Conservation (phyloP, 1,140 invertebrate species). For the Drosophila bipectinata region DNA sequence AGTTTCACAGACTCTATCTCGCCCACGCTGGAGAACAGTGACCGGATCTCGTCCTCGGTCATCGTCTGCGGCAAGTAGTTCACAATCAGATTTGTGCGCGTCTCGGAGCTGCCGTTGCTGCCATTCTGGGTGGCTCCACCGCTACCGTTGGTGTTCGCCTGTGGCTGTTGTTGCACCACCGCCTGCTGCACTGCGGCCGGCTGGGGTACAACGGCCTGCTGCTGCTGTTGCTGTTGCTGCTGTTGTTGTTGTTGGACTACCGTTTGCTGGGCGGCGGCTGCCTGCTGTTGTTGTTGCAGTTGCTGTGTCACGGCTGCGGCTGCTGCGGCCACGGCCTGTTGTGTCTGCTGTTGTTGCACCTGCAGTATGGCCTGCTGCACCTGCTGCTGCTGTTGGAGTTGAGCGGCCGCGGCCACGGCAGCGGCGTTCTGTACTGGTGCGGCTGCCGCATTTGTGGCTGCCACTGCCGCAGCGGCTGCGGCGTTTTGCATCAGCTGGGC, state of each 20-base stretch:
- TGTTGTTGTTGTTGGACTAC: slow-evolving; percentile 48
- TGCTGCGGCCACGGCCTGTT: slow-evolving; percentile 89
- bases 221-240: slow-evolving; percentile 51
- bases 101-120: slow-evolving; percentile 79
- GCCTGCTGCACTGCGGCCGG: slow-evolving; percentile 35
- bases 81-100: slow-evolving; percentile 92
- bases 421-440: slow-evolving; percentile 88
- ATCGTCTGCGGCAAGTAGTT: slow-evolving; percentile 97
- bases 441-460: slow-evolving; percentile 86
- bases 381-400: slow-evolving; percentile 84
- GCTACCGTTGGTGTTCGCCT: slow-evolving; percentile 68
- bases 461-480: slow-evolving; percentile 84
- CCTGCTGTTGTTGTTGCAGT: slow-evolving; percentile 65
- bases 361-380: slow-evolving; percentile 82
- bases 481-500: slow-evolving; percentile 86
- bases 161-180: slow-evolving; percentile 36
- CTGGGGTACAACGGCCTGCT: slow-evolving; percentile 14
- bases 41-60: slow-evolving; percentile 95
- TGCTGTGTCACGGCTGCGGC: slow-evolving; percentile 79
- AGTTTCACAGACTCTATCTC: slow-evolving; percentile 96
- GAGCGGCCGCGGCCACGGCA: slow-evolving; percentile 88
- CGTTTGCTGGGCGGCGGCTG: slow-evolving; percentile 25
- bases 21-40: slow-evolving; percentile 93
- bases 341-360: slow-evolving; percentile 83
- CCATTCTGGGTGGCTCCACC: slow-evolving; percentile 54